Evolutionary conservation across 2,888 invertebrate genomes (phyloP), one percentile per base, ranked within the genome.

Genomic region (Chalcosyrphus nemorum): DNA sequence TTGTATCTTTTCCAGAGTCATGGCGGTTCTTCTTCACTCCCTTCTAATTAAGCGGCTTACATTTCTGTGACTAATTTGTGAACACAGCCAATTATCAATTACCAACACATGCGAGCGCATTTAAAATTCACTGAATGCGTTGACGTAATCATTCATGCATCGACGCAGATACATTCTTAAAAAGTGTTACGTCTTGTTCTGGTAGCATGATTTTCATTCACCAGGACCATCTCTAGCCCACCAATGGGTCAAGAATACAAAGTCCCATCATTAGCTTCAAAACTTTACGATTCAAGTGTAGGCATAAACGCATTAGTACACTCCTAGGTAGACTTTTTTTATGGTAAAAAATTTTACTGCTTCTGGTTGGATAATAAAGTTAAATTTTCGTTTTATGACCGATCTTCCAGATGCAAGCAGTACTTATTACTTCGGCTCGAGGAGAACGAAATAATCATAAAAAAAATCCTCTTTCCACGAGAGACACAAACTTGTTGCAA

Each of bases 281-380:
- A 29, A n/a, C 17, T 54, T 24, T 19, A n/a, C 43, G 5, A 43
- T 47, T 6, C 17, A 38, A 15, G 19, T 17, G 21, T 50, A 19
- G n/a, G 19, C 38, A 29, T 27, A 41, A 52, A 41, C 52, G 21
- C 63, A n/a, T 7, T 41, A 5, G 6, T 41, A n/a, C 7, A n/a
- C n/a, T n/a, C n/a, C n/a, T 47, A 43, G 35, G 15, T 32, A 38
- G 4, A 47, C n/a, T 68, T 66, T 38, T 38, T 38, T 80, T 68
- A 81, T 81, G 47, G 17, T n/a, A n/a, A n/a, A 13, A 19, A 27
- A 45, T 68, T 74, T 61, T 29, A 66, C 11, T 56, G 45, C 74
- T 50, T 13, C 35, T 41, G 32, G 24, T 35, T 4, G 13, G 17
- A 17, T 59, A 19, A 32, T 50, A 57, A 65, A 65, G 56, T 38